phyloP scores from a whole-genome alignment of 2,888 invertebrate species.

The Taenaris catops region DNA sequence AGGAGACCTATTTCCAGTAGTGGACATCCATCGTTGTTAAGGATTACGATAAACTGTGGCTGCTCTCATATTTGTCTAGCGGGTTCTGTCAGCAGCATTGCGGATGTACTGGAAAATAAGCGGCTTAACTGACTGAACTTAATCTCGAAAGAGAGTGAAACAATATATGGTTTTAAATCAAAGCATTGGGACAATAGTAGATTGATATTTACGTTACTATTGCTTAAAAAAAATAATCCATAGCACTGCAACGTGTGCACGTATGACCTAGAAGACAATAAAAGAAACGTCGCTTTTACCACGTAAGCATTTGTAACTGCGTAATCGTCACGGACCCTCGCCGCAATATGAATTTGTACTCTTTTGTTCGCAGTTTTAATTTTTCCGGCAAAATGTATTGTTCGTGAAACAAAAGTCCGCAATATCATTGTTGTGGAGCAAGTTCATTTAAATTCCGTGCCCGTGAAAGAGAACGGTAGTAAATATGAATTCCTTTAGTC shows the following conservation, averaged over 20 bases:
- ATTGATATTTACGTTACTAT: too few species aligned
- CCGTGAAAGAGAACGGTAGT: conserved; percentile 74
- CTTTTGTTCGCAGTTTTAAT: conserved; percentile 76
- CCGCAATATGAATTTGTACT: conserved; percentile 76
- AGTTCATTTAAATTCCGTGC: conserved; percentile 77
- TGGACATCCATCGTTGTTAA: too few species aligned
- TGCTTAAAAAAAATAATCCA: too few species aligned
- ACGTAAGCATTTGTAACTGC: conserved; percentile 9
- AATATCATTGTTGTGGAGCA: conserved; percentile 70
- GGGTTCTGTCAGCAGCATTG: too few species aligned
- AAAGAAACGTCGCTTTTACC: conserved; percentile 3
- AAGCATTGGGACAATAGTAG: too few species aligned
- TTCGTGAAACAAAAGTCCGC: conserved; percentile 71
- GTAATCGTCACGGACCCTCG: conserved; percentile 37
- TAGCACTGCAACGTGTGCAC: conserved; percentile 4
- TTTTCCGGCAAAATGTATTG: conserved; percentile 76
- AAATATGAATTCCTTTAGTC: conserved; percentile 74
- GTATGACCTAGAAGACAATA: conserved; percentile 3
- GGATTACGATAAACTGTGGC: too few species aligned
- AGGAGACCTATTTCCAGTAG: too few species aligned
- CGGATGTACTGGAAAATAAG: too few species aligned
- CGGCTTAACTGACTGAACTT: too few species aligned
- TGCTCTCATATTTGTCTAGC: too few species aligned
- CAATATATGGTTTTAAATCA: too few species aligned
- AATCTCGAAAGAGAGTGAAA: too few species aligned